Evolutionary conservation across 2,113 vertebrate genomes (phyloP), one percentile per base, ranked within the genome.

Genomic region (Cromileptes altivelis): DNA sequence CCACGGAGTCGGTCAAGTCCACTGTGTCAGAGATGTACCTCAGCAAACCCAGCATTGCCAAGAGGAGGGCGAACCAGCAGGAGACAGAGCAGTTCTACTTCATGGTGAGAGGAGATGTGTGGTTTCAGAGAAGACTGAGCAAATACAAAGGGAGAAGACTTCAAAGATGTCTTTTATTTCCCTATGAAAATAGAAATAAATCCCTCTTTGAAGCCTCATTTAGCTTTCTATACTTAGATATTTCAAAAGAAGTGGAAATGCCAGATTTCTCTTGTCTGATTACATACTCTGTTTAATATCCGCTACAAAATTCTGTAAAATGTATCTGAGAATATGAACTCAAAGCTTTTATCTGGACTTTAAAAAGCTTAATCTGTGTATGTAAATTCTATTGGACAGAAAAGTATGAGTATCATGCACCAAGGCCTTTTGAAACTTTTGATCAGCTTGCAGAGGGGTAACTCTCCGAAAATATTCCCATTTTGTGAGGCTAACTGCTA

Each of bases 21-120:
- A 98, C 97, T 0, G 98, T 99, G 75, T 99, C 98, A 0, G 98
- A 99, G 91, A 99, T 98, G 0, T 99, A 99, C 93, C 93, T 99
- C 90, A 99, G 98, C 92, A 99, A 99, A 81, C 98, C 98, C 33
- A 99, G 98, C 96, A 98, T 99, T 4, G 98, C 97, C 75, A 99
- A 99, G 93, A 95, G 98, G 89, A 96, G 98, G 84, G 98, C 98
- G 52, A 99, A 99, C 94, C 98, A 98, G 93, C 98, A 99, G 93
- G 98, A 99, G 92, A 99, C 98, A 0, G 98, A 99, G 90, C 98
- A 99, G 82, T 99, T 99, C 94, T 99, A 99, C 94, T 99, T 99
- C 87, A 99, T 98, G 97, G 98, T 99, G 91, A 60, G 93, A 23
- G 21, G n/a, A 62, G 37, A 47, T 64, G 40, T 57, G 27, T 15